A percentile compares a stretch with the other conserved stretches of the same genome.
phyloP scores from a whole-genome alignment of 2,113 vertebrate genomes.

The Microtus montanus region DNA sequence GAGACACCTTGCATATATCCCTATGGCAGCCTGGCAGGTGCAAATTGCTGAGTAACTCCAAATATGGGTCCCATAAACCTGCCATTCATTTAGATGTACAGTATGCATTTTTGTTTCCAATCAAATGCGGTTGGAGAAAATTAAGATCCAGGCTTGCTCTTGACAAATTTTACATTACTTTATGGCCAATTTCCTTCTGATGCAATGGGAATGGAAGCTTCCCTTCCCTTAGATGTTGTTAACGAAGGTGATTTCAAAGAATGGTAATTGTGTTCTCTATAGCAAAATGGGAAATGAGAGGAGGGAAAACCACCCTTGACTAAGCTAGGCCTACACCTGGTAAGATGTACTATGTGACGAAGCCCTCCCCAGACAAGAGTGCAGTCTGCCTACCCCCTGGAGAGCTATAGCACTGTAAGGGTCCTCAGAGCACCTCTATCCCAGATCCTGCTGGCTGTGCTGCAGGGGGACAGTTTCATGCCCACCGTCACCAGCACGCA shows the following conservation, averaged over 20 bases:
- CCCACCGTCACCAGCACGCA: not conserved
- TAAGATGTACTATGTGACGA: not conserved
- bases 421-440: slow-evolving; percentile 53
- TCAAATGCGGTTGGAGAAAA: slow-evolving; percentile 52
- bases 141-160: slow-evolving; percentile 33
- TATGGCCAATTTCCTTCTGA: slow-evolving; percentile 67
- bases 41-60: not conserved
- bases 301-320: not conserved
- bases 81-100: not conserved
- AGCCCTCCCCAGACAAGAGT: slow-evolving; percentile 67
- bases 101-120: not conserved
- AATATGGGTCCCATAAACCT: slow-evolving; percentile 45
- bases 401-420: slow-evolving; percentile 73
- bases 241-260: slow-evolving; percentile 66
- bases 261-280: slow-evolving; percentile 51
- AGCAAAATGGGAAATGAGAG: slow-evolving; percentile 19
- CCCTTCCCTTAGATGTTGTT: slow-evolving; percentile 54
- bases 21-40: slow-evolving; percentile 25
- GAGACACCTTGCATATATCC: slow-evolving; percentile 46
- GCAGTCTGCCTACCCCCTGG: slow-evolving; percentile 39
- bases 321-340: not conserved
- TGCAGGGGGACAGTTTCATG: slow-evolving; percentile 51
- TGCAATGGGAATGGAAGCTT: slow-evolving; percentile 50
- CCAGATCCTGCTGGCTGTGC: slow-evolving; percentile 9
- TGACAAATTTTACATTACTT: slow-evolving; percentile 47